These are phyloP conservation scores for Phodopus roborovskii DNA, from an alignment of 2,113 vertebrate genomes.

Conservation along the genomic window DNA sequence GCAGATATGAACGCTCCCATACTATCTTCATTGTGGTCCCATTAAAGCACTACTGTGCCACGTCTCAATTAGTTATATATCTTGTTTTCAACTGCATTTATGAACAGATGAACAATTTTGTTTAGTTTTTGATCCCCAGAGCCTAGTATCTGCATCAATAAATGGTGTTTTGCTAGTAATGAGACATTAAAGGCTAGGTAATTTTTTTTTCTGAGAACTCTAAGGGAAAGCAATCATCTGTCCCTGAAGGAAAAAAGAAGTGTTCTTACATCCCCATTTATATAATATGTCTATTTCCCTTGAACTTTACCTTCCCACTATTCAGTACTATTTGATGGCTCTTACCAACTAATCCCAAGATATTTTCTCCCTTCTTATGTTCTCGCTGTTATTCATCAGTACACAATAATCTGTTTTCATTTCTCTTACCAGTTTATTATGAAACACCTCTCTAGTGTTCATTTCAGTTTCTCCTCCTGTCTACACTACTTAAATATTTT, in stretches of 20 bases:
- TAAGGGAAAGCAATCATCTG: not conserved
- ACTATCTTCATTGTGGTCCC: not conserved
- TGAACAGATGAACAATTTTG: not conserved
- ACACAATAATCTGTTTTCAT: not conserved
- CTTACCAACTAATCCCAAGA: not conserved
- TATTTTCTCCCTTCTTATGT: not conserved
- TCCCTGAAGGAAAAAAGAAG: not conserved
- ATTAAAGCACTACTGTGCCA: not conserved
- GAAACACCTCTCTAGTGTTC: not conserved
- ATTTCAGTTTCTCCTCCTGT: not conserved
- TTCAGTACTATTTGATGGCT: not conserved
- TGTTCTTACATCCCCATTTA: not conserved
- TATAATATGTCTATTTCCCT: not conserved
- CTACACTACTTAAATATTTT: not conserved
- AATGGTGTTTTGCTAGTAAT: conserved; percentile 38
- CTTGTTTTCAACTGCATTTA: not conserved
- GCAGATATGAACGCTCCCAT: not conserved
- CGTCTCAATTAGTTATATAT: not conserved
- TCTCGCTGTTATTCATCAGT: not conserved
- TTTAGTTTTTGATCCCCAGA: not conserved
- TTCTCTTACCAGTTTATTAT: not conserved
- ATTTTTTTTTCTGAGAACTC: not conserved
- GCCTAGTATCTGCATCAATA: conserved; percentile 22
- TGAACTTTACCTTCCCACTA: not conserved
- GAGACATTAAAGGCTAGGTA: not conserved